Conservation (phyloP, 2,888 invertebrate genomes). For the Drosophila multiciliata region DNA sequence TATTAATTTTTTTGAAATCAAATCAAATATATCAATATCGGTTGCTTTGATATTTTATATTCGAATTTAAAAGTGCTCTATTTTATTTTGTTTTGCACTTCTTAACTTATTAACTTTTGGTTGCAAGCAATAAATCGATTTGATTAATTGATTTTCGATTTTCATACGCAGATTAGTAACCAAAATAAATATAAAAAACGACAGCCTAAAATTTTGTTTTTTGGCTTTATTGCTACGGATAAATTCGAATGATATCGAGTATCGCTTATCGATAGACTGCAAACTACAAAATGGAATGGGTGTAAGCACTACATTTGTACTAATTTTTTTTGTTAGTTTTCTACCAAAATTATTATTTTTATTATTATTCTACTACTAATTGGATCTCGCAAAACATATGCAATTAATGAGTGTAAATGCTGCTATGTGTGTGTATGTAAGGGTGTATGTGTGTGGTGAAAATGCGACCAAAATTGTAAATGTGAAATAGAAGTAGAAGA, state of each 20-base stretch:
- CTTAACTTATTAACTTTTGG: not conserved
- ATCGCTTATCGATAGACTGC: not conserved
- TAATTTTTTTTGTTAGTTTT: not conserved
- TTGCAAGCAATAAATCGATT: conserved; percentile 84
- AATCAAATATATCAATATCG: not conserved
- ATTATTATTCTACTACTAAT: conserved; percentile 3
- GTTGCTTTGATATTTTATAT: not conserved
- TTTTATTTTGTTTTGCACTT: not conserved
- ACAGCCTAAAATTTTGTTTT: not conserved
- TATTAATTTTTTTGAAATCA: not conserved
- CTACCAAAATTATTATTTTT: not conserved
- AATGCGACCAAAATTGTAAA: conserved; percentile 36
- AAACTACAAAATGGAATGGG: not conserved
- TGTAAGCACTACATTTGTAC: not conserved
- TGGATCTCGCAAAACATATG: conserved; percentile 35
- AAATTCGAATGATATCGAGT: conserved; percentile 1
- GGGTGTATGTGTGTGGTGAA: conserved; percentile 1
- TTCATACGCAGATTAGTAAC: not conserved
- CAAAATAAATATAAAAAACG: not conserved
- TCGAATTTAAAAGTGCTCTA: not conserved
- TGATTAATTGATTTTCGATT: not conserved
- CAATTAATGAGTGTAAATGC: conserved; percentile 16
- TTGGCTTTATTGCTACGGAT: not conserved
- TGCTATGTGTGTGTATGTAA: not conserved
- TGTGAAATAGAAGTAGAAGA: conserved; percentile 20